phyloP scores from a whole-genome alignment of 2,888 invertebrate genomes.

The Sphaerophoria taeniata region DNA sequence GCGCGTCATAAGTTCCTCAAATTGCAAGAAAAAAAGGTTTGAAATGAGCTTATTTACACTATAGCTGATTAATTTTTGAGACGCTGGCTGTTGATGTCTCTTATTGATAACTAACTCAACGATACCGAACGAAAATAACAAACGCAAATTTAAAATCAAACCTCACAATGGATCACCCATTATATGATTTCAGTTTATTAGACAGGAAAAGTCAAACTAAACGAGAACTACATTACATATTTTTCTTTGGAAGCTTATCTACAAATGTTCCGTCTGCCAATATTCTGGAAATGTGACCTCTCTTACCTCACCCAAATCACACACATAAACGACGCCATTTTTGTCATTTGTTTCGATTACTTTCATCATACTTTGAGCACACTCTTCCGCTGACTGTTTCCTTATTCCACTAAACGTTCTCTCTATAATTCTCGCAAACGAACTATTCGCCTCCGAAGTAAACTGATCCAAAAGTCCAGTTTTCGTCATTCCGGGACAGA shows the following conservation, averaged over 20 bases:
- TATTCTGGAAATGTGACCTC: constrained; percentile 70
- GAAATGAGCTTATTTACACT: no score
- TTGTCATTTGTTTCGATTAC: constrained; percentile 70
- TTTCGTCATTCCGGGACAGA: constrained; percentile 77
- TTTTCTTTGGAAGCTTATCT: background rate
- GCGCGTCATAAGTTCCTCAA: no score
- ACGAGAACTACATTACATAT: no score
- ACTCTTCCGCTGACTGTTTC: constrained; percentile 59
- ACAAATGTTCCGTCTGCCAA: background rate
- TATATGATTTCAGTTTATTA: no score
- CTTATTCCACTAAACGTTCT: background rate
- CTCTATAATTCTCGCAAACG: background rate
- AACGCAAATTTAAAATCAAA: no score
- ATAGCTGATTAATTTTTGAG: no score
- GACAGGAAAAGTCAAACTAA: no score
- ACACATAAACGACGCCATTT: constrained; percentile 76
- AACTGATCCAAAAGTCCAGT: constrained; percentile 65
- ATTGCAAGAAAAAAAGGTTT: no score
- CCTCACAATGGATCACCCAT: no score
- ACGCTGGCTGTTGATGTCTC: no score
- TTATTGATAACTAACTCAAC: no score
- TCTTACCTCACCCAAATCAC: constrained; percentile 72
- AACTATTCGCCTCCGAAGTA: background rate
- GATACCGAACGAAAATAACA: no score
- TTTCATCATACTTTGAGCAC: constrained; percentile 75